Evolutionary conservation across 2,797 vertebrate genomes (phyloP).

Genomic region (Perodicticus potto): DNA sequence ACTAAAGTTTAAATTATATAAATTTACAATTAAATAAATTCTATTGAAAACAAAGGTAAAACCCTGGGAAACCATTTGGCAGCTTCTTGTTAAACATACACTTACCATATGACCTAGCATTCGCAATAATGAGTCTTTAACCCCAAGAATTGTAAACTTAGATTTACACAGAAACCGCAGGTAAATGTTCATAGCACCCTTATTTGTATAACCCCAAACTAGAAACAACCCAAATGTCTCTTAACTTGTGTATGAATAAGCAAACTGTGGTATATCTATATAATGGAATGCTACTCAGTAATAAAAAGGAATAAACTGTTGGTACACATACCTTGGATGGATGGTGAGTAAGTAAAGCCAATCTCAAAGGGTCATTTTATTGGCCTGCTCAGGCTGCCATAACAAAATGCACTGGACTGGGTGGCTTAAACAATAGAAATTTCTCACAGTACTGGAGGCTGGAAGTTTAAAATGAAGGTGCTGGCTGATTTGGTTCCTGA

Average conservation of each 20-base stretch:
- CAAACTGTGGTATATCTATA: too few species aligned
- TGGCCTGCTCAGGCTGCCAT: too few species aligned
- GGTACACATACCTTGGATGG: not conserved
- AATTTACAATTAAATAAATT: not conserved
- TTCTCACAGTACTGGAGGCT: too few species aligned
- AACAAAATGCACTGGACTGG: too few species aligned
- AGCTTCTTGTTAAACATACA: not conserved
- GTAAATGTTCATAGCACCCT: not conserved
- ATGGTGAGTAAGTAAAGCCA: not conserved
- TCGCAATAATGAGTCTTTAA: not conserved
- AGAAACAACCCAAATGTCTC: too few species aligned
- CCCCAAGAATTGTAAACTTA: not conserved
- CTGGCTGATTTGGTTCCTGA: too few species aligned
- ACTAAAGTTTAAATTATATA: not conserved
- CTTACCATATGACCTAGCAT: not conserved
- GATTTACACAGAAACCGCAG: not conserved
- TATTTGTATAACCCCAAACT: too few species aligned
- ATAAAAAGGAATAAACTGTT: not conserved
- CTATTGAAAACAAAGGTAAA: not conserved
- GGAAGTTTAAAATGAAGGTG: too few species aligned
- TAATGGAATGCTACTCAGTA: not conserved
- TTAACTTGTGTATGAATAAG: too few species aligned
- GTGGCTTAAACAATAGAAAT: too few species aligned
- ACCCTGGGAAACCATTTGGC: not conserved
- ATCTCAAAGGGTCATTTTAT: not conserved